phyloP scores from a whole-genome alignment of 2,113 vertebrate species.

The Chascanopsetta lugubris region DNA sequence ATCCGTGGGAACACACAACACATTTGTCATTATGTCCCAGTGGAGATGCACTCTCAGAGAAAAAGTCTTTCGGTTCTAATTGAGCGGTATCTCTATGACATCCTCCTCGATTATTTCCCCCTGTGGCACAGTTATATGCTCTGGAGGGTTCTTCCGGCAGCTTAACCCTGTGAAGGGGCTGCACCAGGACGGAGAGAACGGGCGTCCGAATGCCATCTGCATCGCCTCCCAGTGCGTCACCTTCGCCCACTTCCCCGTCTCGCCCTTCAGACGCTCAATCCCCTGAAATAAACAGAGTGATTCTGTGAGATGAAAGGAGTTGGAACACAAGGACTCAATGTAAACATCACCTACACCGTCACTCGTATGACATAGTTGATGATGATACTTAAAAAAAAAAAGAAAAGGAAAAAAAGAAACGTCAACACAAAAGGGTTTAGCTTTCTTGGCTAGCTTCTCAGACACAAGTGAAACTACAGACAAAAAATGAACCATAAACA shows the following conservation, averaged over 20 bases:
- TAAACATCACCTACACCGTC: neutral
- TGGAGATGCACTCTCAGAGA: neutral
- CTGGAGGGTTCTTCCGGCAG: constrained; percentile 48
- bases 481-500: neutral
- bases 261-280: constrained; percentile 92
- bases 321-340: neutral
- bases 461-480: neutral
- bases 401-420: constrained; percentile 16
- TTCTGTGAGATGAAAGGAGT: constrained; percentile 1
- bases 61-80: constrained; percentile 27
- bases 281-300: constrained; percentile 81
- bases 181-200: constrained; percentile 87
- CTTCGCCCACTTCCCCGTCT: constrained; percentile 86
- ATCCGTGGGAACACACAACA: too few relatives aligned
- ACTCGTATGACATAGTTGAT: constrained; percentile 1
- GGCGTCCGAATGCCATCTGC: constrained; percentile 85
- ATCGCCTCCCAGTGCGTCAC: constrained; percentile 83
- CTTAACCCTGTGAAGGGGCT: constrained; percentile 86
- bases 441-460: constrained; percentile 23
- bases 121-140: constrained; percentile 45
- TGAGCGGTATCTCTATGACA: constrained; percentile 79
- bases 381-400: constrained; percentile 1
- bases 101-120: constrained; percentile 83
- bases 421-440: constrained; percentile 4
- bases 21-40: neutral